A percentile compares a stretch with the other conserved stretches of the same genome.
phyloP scores from a whole-genome alignment of 2,888 invertebrate species.

The Cryptus viduatorius region DNA sequence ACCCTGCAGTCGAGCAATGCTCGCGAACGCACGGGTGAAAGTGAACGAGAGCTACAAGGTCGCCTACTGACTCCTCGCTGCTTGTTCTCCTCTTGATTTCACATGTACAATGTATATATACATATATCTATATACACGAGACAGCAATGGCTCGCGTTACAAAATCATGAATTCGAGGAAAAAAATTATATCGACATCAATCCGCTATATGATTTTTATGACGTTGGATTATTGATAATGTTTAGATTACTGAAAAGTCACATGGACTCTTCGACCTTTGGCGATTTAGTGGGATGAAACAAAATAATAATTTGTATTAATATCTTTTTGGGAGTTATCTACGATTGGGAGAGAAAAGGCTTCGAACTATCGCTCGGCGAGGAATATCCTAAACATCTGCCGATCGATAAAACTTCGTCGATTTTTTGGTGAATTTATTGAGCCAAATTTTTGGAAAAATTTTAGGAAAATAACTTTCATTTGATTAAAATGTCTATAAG shows the following conservation, averaged over 20 bases:
- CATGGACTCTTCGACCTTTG: conserved; percentile 21
- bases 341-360: neutral
- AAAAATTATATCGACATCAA: conserved; percentile 37
- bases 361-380: neutral
- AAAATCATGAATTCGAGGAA: conserved; percentile 77
- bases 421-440: no score
- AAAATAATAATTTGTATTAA: neutral
- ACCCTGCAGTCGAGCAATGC: conserved; percentile 57
- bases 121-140: neutral
- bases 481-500: no score
- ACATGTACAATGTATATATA: conserved; percentile 2
- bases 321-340: neutral
- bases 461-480: no score
- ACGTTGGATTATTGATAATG: conserved; percentile 18
- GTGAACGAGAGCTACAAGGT: conserved; percentile 82
- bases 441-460: no score
- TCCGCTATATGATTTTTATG: neutral
- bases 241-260: neutral
- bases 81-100: conserved; percentile 48
- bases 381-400: no score
- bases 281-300: neutral
- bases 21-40: conserved; percentile 78
- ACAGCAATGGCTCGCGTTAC: conserved; percentile 67
- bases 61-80: conserved; percentile 71
- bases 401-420: no score